A percentile compares a stretch with the other conserved stretches of the same genome.
Evolutionary conservation across 1,140 invertebrate species (phyloP).

Genomic region (Pseudomyrmex gracilis): DNA sequence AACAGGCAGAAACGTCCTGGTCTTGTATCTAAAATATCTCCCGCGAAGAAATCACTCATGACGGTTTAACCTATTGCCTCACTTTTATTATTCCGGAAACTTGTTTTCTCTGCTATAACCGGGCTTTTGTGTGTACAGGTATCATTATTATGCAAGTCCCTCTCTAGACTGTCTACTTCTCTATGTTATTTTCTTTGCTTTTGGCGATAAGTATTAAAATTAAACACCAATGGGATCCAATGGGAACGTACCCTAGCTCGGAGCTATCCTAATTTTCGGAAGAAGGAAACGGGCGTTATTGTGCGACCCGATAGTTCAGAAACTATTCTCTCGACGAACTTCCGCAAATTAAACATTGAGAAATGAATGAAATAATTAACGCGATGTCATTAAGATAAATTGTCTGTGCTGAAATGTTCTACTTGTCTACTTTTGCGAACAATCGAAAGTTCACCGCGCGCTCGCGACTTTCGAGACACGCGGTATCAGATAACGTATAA

Average conservation of each 20-base stretch:
- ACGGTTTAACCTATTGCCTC: slow-evolving; percentile 55
- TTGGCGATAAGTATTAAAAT: background rate
- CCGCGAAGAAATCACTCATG: slow-evolving; percentile 6
- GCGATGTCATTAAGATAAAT: slow-evolving; percentile 28
- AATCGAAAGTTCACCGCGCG: slow-evolving; percentile 54
- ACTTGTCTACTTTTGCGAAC: slow-evolving; percentile 58
- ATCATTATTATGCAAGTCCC: background rate
- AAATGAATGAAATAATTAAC: slow-evolving; percentile 8
- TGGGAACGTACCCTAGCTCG: too few relatives aligned
- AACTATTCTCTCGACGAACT: slow-evolving; percentile 4
- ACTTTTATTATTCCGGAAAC: slow-evolving; percentile 49
- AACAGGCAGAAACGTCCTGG: slow-evolving; percentile 45
- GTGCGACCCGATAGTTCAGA: background rate
- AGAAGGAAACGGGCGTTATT: background rate
- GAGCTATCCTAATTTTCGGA: too few relatives aligned
- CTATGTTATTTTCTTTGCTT: background rate
- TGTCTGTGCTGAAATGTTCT: background rate
- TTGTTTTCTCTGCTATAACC: background rate
- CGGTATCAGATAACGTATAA: slow-evolving; percentile 1
- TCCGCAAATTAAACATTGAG: slow-evolving; percentile 6
- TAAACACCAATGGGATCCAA: background rate
- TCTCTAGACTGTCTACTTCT: background rate
- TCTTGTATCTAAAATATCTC: slow-evolving; percentile 46
- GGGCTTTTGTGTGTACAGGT: background rate
- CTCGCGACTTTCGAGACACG: background rate